Percentiles rank a stretch among this genome's conserved stretches.
Evolutionary conservation across 2,797 vertebrate species (phyloP).

Genomic region (Halcyon badia): DNA sequence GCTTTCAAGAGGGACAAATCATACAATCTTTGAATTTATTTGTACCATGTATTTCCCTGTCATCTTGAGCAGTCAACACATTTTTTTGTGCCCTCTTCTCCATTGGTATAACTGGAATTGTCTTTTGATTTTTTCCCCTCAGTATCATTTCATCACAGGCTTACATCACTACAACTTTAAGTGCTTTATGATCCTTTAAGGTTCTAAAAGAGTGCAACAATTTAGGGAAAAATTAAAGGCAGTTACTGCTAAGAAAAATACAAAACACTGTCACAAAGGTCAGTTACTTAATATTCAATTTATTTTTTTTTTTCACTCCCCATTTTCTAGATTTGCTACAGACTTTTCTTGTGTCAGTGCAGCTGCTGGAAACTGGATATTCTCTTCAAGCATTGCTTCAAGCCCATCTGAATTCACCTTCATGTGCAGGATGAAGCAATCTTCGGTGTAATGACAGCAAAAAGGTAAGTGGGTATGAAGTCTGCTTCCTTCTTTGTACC

Average conservation of each 20-base stretch:
- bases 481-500: not conserved
- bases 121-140: not conserved
- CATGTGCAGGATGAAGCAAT: not conserved
- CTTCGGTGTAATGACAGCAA: not conserved
- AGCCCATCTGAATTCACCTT: not conserved
- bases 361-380: not conserved
- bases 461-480: not conserved
- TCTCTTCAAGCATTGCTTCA: not conserved
- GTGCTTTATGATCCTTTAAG: not conserved
- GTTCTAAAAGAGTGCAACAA: not conserved
- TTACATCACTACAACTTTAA: not conserved
- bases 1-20: slow-evolving; percentile 22
- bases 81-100: not conserved
- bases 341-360: not conserved
- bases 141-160: not conserved
- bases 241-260: not conserved
- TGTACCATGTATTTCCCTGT: not conserved
- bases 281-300: not conserved
- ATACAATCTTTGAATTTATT: not conserved
- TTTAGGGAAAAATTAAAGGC: not conserved
- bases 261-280: not conserved
- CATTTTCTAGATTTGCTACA: not conserved
- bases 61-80: not conserved
- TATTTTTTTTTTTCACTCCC: not conserved
- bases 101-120: not conserved